Base-by-base conservation (phyloP, 2,888 invertebrate species). In the Perdita meconis region DNA sequence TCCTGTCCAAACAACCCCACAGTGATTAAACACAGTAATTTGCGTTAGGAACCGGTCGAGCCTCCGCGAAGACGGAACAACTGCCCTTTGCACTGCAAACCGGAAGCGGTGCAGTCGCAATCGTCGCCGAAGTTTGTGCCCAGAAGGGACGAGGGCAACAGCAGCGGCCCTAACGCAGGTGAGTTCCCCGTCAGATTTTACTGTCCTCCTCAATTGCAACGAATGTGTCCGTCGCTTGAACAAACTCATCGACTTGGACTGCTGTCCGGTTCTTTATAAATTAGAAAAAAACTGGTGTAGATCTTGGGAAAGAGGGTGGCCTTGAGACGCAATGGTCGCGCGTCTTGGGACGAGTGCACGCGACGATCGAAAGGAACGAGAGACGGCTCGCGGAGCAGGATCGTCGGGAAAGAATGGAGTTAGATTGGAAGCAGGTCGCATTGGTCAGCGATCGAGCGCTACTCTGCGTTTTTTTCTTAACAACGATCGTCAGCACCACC, bases 391-490 rank as follows among this genome's bases (percentile, higher is more conserved):
- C 95, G 0, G 96, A 97, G 86, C 96, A 96, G 90, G 97, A 97
- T 89, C 94, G 96, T 63, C 93, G 96, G 64, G 97, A 97, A 87
- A 94, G 95, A 59, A 96, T 96, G 75, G 96, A 96, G 89, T 93
- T 96, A 66, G 97, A 98, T 91, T 98, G 97, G 97, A 96, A 95
- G 85, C 95, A 95, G 87, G 93, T 91, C 75, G 97, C 97, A 0
- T 94, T 97, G 64, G 97, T 98, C 13, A 95, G 97, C 74, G 98
- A 98, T 91, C 94, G 96, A 44, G 94, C 96, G 2, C 93, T 97
- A 0, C 94, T 97, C 16, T 95, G 95, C 72, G 94, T 96, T 24
- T 97, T 97, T 92, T 94, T 96, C 75, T 93, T 96, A 76, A 95
- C 96, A 67, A 97, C 97, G 8, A 94, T 95, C 59, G 94, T 96